Evolutionary conservation across 1,140 invertebrate genomes (phyloP).

Genomic region (Drosophila nannoptera): DNA sequence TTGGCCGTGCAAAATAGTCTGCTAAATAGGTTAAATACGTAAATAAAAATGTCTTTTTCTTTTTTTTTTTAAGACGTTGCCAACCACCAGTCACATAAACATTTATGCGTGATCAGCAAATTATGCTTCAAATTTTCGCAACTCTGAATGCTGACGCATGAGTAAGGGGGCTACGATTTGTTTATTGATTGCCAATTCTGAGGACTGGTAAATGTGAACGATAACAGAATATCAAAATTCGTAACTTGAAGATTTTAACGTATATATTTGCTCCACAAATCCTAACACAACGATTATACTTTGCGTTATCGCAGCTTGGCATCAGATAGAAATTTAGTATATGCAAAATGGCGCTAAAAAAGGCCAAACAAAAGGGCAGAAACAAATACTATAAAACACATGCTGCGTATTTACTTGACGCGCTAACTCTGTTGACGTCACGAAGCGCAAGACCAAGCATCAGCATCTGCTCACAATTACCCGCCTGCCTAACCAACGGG

Average conservation of each 20-base stretch:
- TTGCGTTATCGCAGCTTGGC: slow-evolving; percentile 16
- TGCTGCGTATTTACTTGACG: slow-evolving; percentile 27
- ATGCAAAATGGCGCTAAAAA: slow-evolving; percentile 54
- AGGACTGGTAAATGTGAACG: slow-evolving; percentile 6
- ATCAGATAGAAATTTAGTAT: slow-evolving; percentile 17
- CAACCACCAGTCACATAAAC: slow-evolving; percentile 8
- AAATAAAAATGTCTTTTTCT: background rate
- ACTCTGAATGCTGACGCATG: slow-evolving; percentile 25
- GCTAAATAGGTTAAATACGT: slow-evolving; percentile 24
- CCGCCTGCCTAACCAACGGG: slow-evolving; percentile 7
- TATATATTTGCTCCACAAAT: slow-evolving; percentile 1
- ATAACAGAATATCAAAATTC: background rate
- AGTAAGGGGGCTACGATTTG: slow-evolving; percentile 1
- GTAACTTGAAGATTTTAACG: background rate
- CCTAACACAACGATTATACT: slow-evolving; percentile 5
- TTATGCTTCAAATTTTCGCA: slow-evolving; percentile 8
- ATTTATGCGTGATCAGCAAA: background rate
- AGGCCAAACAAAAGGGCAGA: slow-evolving; percentile 51
- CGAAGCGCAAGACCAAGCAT: slow-evolving; percentile 8
- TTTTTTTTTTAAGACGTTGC: background rate
- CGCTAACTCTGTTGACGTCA: slow-evolving; percentile 55
- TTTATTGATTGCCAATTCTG: slow-evolving; percentile 20
- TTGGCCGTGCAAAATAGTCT: slow-evolving; percentile 20
- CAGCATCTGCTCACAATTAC: background rate
- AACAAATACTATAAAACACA: slow-evolving; percentile 48